Conservation (phyloP, 2,888 invertebrate species). For the Dexiosoma caninum region DNA sequence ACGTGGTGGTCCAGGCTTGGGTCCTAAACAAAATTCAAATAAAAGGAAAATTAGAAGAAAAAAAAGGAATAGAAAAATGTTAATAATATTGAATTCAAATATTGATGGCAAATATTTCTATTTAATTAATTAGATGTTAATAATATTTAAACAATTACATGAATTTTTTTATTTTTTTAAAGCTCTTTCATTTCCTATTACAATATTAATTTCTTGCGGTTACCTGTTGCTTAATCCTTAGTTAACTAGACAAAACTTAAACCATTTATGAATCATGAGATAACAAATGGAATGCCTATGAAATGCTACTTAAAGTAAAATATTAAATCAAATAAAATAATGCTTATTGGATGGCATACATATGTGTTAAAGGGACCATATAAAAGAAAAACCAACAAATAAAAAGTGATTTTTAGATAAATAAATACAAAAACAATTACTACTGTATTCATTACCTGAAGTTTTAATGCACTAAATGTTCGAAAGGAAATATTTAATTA, state of each 20-base stretch:
- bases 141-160: background rate
- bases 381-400: too few species aligned
- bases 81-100: background rate
- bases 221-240: background rate
- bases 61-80: background rate
- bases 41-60: background rate
- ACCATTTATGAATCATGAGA: background rate
- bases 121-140: too few species aligned
- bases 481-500: too few species aligned
- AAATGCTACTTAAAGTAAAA: background rate
- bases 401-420: too few species aligned
- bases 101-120: too few species aligned
- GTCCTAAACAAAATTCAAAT: slow-evolving; percentile 81
- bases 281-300: background rate
- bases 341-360: background rate
- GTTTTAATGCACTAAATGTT: too few species aligned
- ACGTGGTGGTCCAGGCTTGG: slow-evolving; percentile 92
- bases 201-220: background rate
- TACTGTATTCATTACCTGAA: too few species aligned
- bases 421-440: too few species aligned
- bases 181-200: background rate
- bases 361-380: too few species aligned
- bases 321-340: too few species aligned
- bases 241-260: background rate
- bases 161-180: background rate